Evolutionary conservation across 2,113 vertebrate genomes (phyloP).

Genomic region (Microcebus griseorufus): DNA sequence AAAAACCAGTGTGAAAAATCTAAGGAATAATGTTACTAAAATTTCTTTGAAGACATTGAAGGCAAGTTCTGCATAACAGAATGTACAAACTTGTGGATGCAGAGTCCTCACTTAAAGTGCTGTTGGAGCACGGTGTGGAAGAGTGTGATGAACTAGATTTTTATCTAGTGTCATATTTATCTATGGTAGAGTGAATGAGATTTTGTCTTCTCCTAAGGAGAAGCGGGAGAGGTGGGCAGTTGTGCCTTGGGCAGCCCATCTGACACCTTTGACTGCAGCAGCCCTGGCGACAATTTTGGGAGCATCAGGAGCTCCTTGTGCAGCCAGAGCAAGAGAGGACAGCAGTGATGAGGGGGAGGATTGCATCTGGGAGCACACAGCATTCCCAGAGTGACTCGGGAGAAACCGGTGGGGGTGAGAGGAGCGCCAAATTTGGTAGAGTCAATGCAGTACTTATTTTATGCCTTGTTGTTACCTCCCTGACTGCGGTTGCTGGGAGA

Average conservation of each 20-base stretch:
- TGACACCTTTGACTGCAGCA: background rate
- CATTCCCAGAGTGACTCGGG: background rate
- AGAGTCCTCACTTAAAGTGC: background rate
- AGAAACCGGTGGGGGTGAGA: background rate
- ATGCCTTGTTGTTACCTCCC: background rate
- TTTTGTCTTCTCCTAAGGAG: background rate
- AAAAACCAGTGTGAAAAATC: background rate
- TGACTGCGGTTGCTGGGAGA: background rate
- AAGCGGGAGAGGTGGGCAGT: background rate
- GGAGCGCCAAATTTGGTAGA: background rate
- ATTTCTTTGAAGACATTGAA: background rate
- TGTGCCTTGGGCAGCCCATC: background rate
- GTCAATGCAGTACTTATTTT: background rate
- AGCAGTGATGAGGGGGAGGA: background rate
- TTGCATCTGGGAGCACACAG: fast-evolving
- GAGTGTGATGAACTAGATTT: background rate
- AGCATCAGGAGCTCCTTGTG: background rate
- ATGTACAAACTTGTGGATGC: background rate
- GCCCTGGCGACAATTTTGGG: background rate
- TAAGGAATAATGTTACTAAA: background rate
- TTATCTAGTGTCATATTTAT: background rate
- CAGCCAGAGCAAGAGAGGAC: background rate
- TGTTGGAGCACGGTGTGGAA: fast-evolving
- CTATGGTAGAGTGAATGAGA: background rate
- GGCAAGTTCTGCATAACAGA: background rate